Base-by-base conservation (phyloP, 1,140 invertebrate species). In the Zaprionus taronus region DNA sequence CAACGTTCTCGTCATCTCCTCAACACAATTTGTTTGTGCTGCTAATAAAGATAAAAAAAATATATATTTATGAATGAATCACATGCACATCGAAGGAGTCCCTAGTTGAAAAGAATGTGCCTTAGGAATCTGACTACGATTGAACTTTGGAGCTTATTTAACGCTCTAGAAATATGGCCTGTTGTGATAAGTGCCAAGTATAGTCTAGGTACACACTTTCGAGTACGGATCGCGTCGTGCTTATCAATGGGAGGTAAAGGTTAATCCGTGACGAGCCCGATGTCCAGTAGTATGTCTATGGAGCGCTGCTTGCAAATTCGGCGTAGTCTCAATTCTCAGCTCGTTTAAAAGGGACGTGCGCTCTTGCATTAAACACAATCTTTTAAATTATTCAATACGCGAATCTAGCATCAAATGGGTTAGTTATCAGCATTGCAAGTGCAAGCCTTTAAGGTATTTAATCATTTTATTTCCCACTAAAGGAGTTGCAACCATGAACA, bases 401-500 rank as follows among this genome's bases (percentile, higher is more conserved):
- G 9, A 22, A 11, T 5, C 44, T 17, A 2, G 3, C 53, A 44
- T 56, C 14, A 63, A 80, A 91, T 91, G 89, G 89, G 89, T 91
- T 77, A 76, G 80, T 51, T 55, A 34, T 61, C 31, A 65, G 36
- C 57, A 9, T 9, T 3, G 2, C n/a, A 9, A 47, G n/a, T 17
- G n/a, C 41, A 44, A 17, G 15, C 41, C n/a, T 47, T 47, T 17
- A 4, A 11, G n/a, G 5, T 17, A 7, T 47, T 20, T 61, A 72
- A 69, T 34, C 49, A 36, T 44, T 20, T 36, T 26, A 14, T 28
- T 9, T 26, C 0, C 7, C 24, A 55, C 17, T 38, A n/a, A 67
- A 86, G 81, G 81, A 70, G 82, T 80, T 81, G 78, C 86, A 79
- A 81, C 86, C 22, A 79, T 77, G 41, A 64, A 74, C 34, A 79